Evolutionary conservation across 2,113 vertebrate genomes (phyloP), one percentile per base, ranked within the genome.

Genomic region (Columbina picui): DNA sequence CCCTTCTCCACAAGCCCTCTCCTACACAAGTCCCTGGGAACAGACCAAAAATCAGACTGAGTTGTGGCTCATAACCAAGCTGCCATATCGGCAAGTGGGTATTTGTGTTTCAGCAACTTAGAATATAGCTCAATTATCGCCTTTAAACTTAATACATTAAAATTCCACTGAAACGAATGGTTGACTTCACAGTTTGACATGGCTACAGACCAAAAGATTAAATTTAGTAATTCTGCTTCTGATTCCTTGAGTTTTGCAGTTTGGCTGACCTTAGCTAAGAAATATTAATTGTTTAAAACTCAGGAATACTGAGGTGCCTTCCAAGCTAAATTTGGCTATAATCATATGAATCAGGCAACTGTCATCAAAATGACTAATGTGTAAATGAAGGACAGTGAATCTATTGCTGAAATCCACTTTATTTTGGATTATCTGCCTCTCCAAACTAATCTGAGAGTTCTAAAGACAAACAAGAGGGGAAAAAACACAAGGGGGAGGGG

Each of bases 371-470:
- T 74, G 70, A 76, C 74, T 77, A 85, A 90, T 38, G 41, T 36
- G 45, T 57, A 94, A 85, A 76, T 27, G 32, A 90, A 85, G 0
- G 0, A 59, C 61, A 75, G 26, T 16, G 36, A 75, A 90, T 50
- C 39, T 89, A 71, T 80, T 74, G 60, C 81, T 94, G 75, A 95
- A 90, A 90, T 86, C 50, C 80, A 90, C 71, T 90, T 96, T 32
- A 77, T 88, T 94, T 90, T 74, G 71, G 49, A 90, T 86, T 89
- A 91, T 77, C 68, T 70, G 57, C 32, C 32, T 73, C 64, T 81
- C 45, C 84, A 93, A 95, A 92, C 27, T 61, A 61, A 74, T 70
- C 63, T 76, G 49, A 94, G 85, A 76, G 30, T 80, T 83, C 39
- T 65, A 25, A 85, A 63, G 89, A 91, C 52, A 89, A 90, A 73